Base-by-base conservation (phyloP, 1,140 invertebrate species). In the Aphaenogaster floridana region DNA sequence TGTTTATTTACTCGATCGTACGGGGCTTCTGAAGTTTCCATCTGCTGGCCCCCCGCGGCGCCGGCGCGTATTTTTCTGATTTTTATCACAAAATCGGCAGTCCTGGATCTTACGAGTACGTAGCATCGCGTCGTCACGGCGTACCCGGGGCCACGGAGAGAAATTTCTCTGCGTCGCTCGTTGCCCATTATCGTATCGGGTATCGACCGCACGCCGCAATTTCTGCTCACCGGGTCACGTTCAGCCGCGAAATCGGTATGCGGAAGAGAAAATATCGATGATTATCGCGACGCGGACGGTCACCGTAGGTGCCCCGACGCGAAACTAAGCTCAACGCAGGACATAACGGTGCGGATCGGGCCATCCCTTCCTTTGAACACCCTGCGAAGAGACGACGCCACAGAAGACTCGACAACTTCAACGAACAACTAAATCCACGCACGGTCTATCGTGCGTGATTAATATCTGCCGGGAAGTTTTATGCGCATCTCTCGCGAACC, bases 211-310 rank as follows among this genome's bases (percentile, higher is more conserved):
- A 93, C 86, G 91, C 91, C 87, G 90, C 91, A 93, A 94, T 95
- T 94, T 94, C 93, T 94, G 92, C 89, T 86, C 92, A 91, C 81
- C 91, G 91, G 93, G 93, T 95, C 93, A 94, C 93, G 93, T 94
- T 92, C 92, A 91, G 93, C 90, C 87, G 89, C 92, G 89, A 93
- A 94, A 94, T 94, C 93, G 94, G 94, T 94, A 95, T 94, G 94
- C 94, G 94, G 94, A 95, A 95, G 94, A 93, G 93, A 94, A 94
- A 94, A 94, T 94, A 94, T 94, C 94, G 94, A 95, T 95, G 94
- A 93, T 94, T 94, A 95, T 94, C 94, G 90, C 92, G 72, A 86
- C 84, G 91, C 86, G 91, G 81, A 89, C 85, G 89, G 78, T 89
- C 89, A 87, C 87, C 83, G 77, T 88, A 61, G 72, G 39, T 86